Percentiles rank a stretch among this genome's conserved stretches.
phyloP scores from a whole-genome alignment of 2,888 invertebrate species.

The Eustalomyia histrio region DNA sequence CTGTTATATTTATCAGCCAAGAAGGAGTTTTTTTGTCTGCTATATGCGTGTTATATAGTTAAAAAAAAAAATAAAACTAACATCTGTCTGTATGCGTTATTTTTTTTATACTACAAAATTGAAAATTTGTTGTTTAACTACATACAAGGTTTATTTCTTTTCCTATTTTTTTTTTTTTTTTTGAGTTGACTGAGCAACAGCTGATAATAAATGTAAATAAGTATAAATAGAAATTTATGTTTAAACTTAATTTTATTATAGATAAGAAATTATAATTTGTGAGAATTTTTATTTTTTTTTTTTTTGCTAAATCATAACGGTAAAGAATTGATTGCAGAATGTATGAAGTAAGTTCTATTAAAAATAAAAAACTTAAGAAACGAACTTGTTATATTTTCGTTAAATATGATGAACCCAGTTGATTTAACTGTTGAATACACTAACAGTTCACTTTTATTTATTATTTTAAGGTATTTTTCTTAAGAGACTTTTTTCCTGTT shows the following conservation, averaged over 20 bases:
- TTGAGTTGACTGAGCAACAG: conserved; percentile 50
- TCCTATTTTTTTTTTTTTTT: conserved; percentile 26
- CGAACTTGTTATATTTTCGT: background rate
- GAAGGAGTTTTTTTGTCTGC: conserved; percentile 52
- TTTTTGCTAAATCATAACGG: conserved; percentile 26
- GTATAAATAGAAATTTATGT: conserved; percentile 57
- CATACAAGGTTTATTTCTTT: conserved; percentile 52
- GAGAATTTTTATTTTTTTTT: conserved; percentile 35
- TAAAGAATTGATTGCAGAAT: background rate
- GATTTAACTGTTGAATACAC: no score
- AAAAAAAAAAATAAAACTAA: conserved; percentile 35
- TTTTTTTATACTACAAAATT: conserved; percentile 24
- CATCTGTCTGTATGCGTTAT: conserved; percentile 62
- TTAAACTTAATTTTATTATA: conserved; percentile 54
- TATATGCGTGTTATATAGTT: conserved; percentile 53
- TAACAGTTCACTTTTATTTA: no score
- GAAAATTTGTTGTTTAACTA: conserved; percentile 40
- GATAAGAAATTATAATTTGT: conserved; percentile 63
- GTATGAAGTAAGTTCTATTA: background rate
- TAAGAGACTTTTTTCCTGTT: no score
- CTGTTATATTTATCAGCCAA: conserved; percentile 52
- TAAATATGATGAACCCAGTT: no score
- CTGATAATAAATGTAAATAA: conserved; percentile 57
- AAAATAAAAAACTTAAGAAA: background rate
- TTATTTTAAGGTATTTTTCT: no score